Conservation (phyloP, 2,888 invertebrate species). For the Coenonympha arcania region DNA sequence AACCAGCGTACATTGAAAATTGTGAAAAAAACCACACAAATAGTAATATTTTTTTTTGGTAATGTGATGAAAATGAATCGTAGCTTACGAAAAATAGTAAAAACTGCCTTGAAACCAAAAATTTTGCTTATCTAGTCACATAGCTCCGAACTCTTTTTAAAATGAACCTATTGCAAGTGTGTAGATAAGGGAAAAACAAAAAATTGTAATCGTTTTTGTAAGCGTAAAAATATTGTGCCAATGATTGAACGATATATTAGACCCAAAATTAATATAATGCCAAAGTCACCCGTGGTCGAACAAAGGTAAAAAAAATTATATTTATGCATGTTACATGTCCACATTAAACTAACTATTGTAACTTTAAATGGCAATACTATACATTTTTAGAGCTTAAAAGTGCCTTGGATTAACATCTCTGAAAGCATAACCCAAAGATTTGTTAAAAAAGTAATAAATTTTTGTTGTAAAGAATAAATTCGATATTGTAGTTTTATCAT, state of each 20-base stretch:
- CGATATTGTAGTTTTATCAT: constrained; percentile 11
- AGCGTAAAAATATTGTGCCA: not conserved
- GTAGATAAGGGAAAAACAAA: no score
- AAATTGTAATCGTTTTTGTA: no score
- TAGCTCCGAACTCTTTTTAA: not conserved
- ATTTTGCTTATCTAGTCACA: constrained; percentile 1
- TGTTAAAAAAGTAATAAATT: constrained; percentile 15
- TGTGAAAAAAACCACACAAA: no score
- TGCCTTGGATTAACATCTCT: constrained; percentile 28
- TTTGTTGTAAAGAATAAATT: constrained; percentile 13
- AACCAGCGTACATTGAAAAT: no score
- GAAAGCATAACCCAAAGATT: constrained; percentile 34
- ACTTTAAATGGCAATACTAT: constrained; percentile 10
- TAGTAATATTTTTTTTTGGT: no score
- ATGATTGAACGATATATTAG: not conserved
- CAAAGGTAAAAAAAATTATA: no score
- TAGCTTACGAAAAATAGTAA: no score
- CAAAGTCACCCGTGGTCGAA: not conserved
- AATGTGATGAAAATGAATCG: no score
- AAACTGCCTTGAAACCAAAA: not conserved
- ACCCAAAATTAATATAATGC: not conserved
- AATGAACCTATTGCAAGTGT: no score
- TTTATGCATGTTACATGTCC: no score
- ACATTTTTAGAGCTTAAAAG: constrained; percentile 28
- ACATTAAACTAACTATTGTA: no score